Evolutionary conservation across 1,140 invertebrate species (phyloP).

Genomic region (Panagrolaimus sp.): DNA sequence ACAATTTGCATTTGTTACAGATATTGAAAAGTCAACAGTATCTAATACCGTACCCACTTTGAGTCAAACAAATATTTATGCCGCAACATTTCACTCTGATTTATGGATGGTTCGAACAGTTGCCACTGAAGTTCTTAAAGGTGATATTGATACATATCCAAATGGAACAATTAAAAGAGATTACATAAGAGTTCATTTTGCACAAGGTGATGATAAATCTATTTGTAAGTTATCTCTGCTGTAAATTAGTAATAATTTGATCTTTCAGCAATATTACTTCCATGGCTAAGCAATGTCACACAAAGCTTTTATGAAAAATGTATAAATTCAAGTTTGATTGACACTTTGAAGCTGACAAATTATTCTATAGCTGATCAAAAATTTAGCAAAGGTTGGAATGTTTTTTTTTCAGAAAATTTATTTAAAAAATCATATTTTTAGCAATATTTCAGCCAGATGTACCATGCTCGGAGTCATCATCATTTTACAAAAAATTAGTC

Average conservation of each 20-base stretch:
- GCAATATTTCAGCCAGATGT: background rate
- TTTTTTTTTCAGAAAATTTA: too few relatives aligned
- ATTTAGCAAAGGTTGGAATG: background rate
- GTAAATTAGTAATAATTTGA: background rate
- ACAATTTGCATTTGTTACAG: background rate
- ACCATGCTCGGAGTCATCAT: background rate
- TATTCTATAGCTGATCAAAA: too few relatives aligned
- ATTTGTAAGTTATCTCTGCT: background rate
- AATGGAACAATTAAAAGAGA: background rate
- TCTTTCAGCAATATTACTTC: background rate
- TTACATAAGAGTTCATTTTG: background rate
- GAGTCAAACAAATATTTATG: background rate
- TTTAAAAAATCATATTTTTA: background rate
- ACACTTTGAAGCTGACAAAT: background rate
- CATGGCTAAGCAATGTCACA: constrained; percentile 7
- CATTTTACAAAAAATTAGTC: background rate
- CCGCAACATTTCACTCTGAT: background rate
- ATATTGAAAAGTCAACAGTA: background rate
- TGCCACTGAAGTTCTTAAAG: background rate
- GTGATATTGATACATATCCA: background rate
- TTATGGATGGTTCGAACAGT: constrained; percentile 1
- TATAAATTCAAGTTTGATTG: background rate
- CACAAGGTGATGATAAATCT: background rate
- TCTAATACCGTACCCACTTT: background rate
- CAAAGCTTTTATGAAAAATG: constrained; percentile 9